Conservation (phyloP, 2,113 vertebrate genomes). For the Zosterops pallidus region DNA sequence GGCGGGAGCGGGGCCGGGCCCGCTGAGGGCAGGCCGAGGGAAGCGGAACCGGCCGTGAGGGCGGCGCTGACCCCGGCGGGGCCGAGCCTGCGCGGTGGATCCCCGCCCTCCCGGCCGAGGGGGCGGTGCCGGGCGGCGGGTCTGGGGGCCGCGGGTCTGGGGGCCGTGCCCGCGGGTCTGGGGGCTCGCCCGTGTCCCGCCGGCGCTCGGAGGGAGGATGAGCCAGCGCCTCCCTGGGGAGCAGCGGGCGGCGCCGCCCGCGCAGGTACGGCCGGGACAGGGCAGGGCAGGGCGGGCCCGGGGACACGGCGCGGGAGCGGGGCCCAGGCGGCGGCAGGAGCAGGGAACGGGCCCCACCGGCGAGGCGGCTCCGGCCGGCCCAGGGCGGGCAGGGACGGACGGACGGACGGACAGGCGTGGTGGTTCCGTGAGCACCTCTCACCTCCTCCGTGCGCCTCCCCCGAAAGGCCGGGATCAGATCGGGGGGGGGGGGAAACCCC, state of each 20-base stretch:
- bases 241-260: background rate
- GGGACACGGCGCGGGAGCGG: background rate
- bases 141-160: background rate
- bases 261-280: background rate
- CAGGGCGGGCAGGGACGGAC: background rate
- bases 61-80: background rate
- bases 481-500: too few species aligned
- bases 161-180: background rate
- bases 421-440: fast-evolving
- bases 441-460: fast-evolving
- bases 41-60: background rate
- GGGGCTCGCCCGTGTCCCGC: background rate
- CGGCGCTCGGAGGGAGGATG: background rate
- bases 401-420: background rate
- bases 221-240: background rate
- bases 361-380: background rate
- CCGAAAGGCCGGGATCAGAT: background rate
- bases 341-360: background rate
- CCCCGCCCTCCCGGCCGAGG: background rate
- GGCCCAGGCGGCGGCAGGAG: background rate
- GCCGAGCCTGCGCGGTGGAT: background rate
- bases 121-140: background rate
- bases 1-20: background rate
- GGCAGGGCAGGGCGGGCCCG: background rate
- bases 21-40: background rate